Conservation (phyloP, 2,797 vertebrate genomes). For the Pseudopleuronectes americanus region DNA sequence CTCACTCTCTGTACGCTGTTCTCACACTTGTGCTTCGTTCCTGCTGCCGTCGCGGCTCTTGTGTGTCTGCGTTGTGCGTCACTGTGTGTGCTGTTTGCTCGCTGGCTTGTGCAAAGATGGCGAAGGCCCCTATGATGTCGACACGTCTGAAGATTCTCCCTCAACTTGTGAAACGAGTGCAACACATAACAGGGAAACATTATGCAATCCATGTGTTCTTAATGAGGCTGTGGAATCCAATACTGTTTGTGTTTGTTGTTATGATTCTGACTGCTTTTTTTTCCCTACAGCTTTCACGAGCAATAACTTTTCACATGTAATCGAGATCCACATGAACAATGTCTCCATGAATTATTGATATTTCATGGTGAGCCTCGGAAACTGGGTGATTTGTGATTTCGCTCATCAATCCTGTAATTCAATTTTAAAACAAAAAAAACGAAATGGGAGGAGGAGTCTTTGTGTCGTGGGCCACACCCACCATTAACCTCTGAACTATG, state of each 20-base stretch:
- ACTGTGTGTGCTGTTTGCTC: constrained; percentile 54
- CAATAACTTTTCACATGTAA: constrained; percentile 32
- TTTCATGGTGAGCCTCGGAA: neutral
- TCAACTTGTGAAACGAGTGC: constrained; percentile 24
- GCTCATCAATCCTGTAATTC: neutral
- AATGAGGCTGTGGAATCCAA: neutral
- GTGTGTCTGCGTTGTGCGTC: constrained; percentile 50
- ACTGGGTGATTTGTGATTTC: neutral
- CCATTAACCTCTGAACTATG: constrained; percentile 42
- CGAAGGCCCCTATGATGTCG: neutral
- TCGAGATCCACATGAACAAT: neutral
- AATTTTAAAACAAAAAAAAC: neutral
- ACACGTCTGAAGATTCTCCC: constrained; percentile 5
- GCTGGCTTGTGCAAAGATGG: constrained; percentile 19
- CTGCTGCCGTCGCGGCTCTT: constrained; percentile 42
- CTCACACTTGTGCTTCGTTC: constrained; percentile 37
- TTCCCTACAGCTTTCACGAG: constrained; percentile 18
- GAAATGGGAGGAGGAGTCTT: constrained; percentile 1
- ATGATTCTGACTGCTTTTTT: neutral
- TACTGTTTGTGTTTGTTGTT: neutral
- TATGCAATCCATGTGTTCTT: constrained; percentile 48
- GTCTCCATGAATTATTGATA: constrained; percentile 26
- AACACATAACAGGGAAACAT: constrained; percentile 10
- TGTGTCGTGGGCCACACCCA: constrained; percentile 47
- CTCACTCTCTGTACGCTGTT: constrained; percentile 7